Base-by-base conservation (phyloP, 1,140 invertebrate species). In the Neodiprion lecontei region DNA sequence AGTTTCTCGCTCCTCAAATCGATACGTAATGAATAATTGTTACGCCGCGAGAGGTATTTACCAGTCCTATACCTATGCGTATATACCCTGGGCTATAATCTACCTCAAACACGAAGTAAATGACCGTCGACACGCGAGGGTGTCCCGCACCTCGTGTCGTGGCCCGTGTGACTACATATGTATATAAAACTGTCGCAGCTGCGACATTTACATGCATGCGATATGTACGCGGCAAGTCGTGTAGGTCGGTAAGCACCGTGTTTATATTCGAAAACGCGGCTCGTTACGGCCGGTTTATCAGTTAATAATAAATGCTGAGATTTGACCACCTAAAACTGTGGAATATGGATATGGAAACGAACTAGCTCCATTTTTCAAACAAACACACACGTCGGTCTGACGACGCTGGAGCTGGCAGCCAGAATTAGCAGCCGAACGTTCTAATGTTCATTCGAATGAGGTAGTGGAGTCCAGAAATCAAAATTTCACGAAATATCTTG, bases 91-190 rank as follows among this genome's bases (percentile, higher is more conserved):
- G 10, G 11, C 17, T 23, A 69, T 69, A 69, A 69, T 69, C 67
- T 23, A 69, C 7, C 67, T 69, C 67, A 69, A 69, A 69, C 67
- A 69, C 67, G 67, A 23, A 69, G 21, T 14, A 69, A 69, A 69
- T 69, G 67, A 69, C 21, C 67, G 9, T 11, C 67, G 67, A 17
- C 67, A 69, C 67, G 67, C 67, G 67, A 69, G 21, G 67, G 21
- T 47, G 14, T 65, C 12, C 12, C 7, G 1, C 12, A 14, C 28
- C 28, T 40, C 28, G 1, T 40, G 61, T 65, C 61, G 61, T 17
- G 61, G 12, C 61, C 61, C 12, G 61, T 17, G 61, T 17, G 12
- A 65, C 17, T 65, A 14, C 61, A 14, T 65, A 14, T 65, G 61
- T 65, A 14, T 61, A 61, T 14, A 40, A 40, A 40, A 1, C 28